Evolutionary conservation across 2,797 vertebrate genomes (phyloP).

Genomic region (Avahi laniger): DNA sequence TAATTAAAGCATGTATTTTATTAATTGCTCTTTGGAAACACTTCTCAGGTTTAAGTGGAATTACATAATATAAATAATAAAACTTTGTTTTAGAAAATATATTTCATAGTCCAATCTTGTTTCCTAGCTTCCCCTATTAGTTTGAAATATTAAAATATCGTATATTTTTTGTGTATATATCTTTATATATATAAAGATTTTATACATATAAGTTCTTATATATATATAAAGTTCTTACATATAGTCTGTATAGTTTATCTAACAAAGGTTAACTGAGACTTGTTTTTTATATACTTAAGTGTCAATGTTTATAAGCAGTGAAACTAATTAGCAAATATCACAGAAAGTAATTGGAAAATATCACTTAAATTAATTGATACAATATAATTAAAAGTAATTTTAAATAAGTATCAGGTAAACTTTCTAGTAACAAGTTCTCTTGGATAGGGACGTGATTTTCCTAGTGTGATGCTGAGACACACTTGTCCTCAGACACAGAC

Average conservation of each 20-base stretch:
- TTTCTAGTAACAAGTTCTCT: slow-evolving; percentile 27
- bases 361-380: not conserved
- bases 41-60: not conserved
- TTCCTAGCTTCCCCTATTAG: not conserved
- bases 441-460: slow-evolving; percentile 15
- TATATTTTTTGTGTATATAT: not conserved
- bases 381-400: not conserved
- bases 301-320: not conserved
- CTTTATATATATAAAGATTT: not conserved
- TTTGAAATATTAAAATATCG: not conserved
- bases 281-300: not conserved
- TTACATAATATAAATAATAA: not conserved
- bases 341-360: not conserved
- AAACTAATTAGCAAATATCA: not conserved
- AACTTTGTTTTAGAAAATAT: slow-evolving; percentile 21
- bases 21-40: not conserved
- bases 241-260: not conserved
- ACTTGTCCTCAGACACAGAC: not conserved
- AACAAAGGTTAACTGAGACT: not conserved
- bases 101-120: not conserved
- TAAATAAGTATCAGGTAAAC: not conserved
- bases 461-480: not conserved
- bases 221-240: not conserved
- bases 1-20: not conserved
- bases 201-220: not conserved